Base-by-base conservation (phyloP, 2,888 invertebrate species). In the Elegia similella region DNA sequence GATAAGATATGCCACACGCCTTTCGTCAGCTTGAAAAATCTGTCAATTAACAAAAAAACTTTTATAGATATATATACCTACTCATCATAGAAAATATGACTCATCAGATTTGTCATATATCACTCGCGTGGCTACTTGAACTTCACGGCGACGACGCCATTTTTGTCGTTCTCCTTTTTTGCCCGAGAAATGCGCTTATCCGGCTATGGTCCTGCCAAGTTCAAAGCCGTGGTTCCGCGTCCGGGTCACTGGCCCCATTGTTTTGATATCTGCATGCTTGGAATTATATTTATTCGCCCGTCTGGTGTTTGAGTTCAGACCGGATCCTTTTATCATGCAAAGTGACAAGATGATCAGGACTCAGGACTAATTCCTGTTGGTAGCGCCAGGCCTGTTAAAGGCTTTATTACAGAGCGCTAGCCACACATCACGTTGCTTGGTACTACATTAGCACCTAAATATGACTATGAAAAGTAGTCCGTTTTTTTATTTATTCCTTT, bases 211-310 rank as follows among this genome's bases (percentile, higher is more conserved):
- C 69, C 63, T 69, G 68, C 69, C 65, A 62, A 56, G 56, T 56
- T 48, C 56, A 48, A 55, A 46, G 44, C 34, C 48, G 34, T 15
- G 38, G 56, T 72, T 72, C 66, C 61, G 65, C 55, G 69, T 79
- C 80, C 79, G 78, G 81, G 79, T 80, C 79, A 63, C 60, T 73
- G 76, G 63, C 67, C 76, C 69, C 69, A 66, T 62, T 62, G 67
- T 68, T 59, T 58, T 66, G 52, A 57, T 58, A 55, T 57, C 56
- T 62, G 32, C 48, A 50, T 50, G 48, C 48, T 65, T 57, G 58
- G 62, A 62, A 64, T 65, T 60, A 63, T 62, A 58, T 59, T 30
- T 47, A 47, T 47, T 50, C 16, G 17, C 12, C 34, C 17, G 34
- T 38, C 50, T 38, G 38, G 38, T n/a, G 2, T 38, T 12, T 38